Conservation (phyloP, 2,113 vertebrate genomes). For the Pterocles orientalis region DNA sequence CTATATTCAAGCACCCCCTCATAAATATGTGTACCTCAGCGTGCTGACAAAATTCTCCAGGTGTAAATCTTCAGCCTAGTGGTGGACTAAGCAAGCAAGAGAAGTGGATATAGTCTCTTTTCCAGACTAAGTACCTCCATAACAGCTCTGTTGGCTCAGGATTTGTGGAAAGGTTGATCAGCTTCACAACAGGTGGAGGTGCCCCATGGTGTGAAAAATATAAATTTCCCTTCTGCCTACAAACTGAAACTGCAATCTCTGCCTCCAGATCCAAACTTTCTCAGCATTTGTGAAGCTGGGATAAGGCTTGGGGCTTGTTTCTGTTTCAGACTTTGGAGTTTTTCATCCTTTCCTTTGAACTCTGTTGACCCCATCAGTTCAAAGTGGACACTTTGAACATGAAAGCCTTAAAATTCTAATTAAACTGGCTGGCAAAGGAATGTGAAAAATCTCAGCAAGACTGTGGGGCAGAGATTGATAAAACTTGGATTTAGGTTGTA, state of each 20-base stretch:
- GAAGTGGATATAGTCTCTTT: neutral
- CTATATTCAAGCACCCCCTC: neutral
- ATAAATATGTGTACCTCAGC: neutral
- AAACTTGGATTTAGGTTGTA: neutral
- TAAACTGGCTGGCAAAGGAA: constrained; percentile 5
- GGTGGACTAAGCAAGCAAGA: neutral
- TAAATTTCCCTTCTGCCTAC: neutral
- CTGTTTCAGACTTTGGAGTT: neutral
- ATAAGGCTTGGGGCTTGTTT: neutral
- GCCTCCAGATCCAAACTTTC: neutral
- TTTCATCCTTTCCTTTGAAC: constrained; percentile 20
- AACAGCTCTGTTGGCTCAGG: neutral
- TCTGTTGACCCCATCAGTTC: neutral
- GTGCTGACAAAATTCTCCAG: neutral
- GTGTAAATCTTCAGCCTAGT: neutral
- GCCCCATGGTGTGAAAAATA: neutral
- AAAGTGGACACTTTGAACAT: neutral
- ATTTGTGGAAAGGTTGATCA: neutral
- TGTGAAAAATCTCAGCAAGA: constrained; percentile 15
- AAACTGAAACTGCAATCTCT: neutral
- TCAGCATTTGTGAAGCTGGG: neutral
- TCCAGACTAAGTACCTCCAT: neutral
- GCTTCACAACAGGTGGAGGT: neutral
- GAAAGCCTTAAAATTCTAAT: constrained; percentile 5
- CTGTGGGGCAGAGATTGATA: neutral